phyloP scores from a whole-genome alignment of 30 jellyfish, hydroid and myxozoan genomes.

The Pseudorhiza aurosa region DNA sequence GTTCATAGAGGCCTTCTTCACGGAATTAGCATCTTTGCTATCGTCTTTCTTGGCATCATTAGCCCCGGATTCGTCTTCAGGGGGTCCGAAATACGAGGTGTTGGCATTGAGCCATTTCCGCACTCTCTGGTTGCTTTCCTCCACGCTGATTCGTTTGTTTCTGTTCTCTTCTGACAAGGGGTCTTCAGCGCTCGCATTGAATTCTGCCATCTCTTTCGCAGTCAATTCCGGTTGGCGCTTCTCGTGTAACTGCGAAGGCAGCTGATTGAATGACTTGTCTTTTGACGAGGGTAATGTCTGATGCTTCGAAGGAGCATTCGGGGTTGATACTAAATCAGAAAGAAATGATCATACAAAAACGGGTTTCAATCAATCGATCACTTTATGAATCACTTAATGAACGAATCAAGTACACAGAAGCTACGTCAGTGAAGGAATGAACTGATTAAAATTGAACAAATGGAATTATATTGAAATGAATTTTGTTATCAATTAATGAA shows the following conservation, averaged over 20 bases:
- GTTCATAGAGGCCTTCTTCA: not conserved
- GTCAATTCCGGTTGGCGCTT: not conserved
- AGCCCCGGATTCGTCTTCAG: constrained; percentile 27
- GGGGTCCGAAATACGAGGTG: constrained; percentile 67
- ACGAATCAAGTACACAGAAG: no score
- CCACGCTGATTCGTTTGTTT: constrained; percentile 64
- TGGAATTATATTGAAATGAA: no score
- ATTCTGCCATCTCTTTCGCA: constrained; percentile 20
- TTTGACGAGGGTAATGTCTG: not conserved
- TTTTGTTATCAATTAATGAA: no score
- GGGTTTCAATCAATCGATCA: no score
- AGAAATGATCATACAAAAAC: no score
- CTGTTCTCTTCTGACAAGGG: constrained; percentile 55
- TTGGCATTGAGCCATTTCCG: constrained; percentile 88
- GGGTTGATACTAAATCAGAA: not conserved
- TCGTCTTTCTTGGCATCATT: not conserved
- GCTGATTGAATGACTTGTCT: not conserved
- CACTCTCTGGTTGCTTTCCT: constrained; percentile 83
- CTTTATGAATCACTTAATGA: no score
- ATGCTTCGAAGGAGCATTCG: not conserved
- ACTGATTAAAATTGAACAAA: no score
- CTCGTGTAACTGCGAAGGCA: not conserved
- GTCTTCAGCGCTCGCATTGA: constrained; percentile 57
- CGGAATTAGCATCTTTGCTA: not conserved
- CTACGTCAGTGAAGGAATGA: no score